Base-by-base conservation (phyloP, 2,797 vertebrate genomes). In the Iguana delicatissima region DNA sequence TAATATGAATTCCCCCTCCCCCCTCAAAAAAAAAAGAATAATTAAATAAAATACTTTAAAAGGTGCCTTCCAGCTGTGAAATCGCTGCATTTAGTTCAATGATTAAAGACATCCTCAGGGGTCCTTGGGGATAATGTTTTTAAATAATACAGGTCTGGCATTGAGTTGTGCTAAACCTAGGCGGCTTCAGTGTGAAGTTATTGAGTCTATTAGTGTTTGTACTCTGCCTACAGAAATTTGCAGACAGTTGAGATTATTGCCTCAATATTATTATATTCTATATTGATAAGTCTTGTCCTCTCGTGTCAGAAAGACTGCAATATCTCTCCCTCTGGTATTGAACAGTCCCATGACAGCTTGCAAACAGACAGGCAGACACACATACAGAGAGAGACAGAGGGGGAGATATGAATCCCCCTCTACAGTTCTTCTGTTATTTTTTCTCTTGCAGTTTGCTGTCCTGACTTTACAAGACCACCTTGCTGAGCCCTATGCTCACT, bases 61-160 rank as follows among this genome's bases (percentile, higher is more conserved):
- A 95, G 96, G 94, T 94, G 91, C 95, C 96, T 96, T 96, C 95
- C 96, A 94, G 94, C 95, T 95, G 95, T 95, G 93, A 96, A 96
- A 94, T 92, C 88, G 95, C 95, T 89, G 94, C 94, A 94, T 95
- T 96, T 96, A 95, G 88, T 94, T 93, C 93, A 96, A 95, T 92
- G 94, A 96, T 93, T 69, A 93, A 96, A 93, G 91, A 95, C 92
- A 95, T 96, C 93, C 94, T 94, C 93, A 86, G 95, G 88, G 94
- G 93, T 93, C 92, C 94, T 94, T 90, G 95, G 95, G 94, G 95
- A 93, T 89, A 94, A 92, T 88, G 92, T 95, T 95, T 95, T 94
- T 95, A 94, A 96, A 94, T 92, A 95, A 95, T 95, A 95, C 95
- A 93, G 95, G 92, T 94, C 82, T 92, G 29, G 89, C 57, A 64